Base-by-base conservation (phyloP, 2,113 vertebrate genomes). In the Bos indicus region DNA sequence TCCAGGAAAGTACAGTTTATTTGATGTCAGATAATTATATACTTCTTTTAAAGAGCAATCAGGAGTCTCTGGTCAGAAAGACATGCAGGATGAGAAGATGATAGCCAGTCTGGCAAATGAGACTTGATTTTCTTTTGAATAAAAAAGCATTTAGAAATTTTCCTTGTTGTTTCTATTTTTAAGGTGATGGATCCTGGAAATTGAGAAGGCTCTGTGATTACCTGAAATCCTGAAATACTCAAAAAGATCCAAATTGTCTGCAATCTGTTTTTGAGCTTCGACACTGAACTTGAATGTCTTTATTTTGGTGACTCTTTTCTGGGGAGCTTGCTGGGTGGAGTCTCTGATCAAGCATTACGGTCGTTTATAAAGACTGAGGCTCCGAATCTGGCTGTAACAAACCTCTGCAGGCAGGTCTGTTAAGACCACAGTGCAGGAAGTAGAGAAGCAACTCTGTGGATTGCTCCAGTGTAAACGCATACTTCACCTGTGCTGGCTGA, bases 51-150 rank as follows among this genome's bases (percentile, higher is more conserved):
- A 88, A 96, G 54, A 94, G 88, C 51, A 91, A 94, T n/a, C 60
- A 82, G 78, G 88, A 94, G n/a, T n/a, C 33, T 92, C 30, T 88
- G 88, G 54, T 89, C 85, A 92, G 85, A 83, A 77, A 86, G 81
- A 91, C 46, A 19, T 5, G 19, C 0, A 95, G 93, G 83, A 85
- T 2, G 2, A 96, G 94, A 97, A 96, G 92, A 95, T 23, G 40
- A 94, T n/a, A 96, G 85, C 67, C 51, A 81, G 77, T 96, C 14
- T 96, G 89, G 64, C 51, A 98, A 97, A 93, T 88, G 86, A 98
- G 88, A 96, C 67, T 93, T 89, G 81, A 84, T 91, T 94, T 97
- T 74, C 93, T 87, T 89, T 95, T 81, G 78, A 94, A 82, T 78
- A 91, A 95, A 95, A 96, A 97, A 80, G 51, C 62, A 84, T 57